Percentiles rank a stretch among this genome's conserved stretches.
These are phyloP conservation scores for Melanostigma gelatinosum DNA, from an alignment of 2,113 vertebrate genomes.

Conservation along the genomic window DNA sequence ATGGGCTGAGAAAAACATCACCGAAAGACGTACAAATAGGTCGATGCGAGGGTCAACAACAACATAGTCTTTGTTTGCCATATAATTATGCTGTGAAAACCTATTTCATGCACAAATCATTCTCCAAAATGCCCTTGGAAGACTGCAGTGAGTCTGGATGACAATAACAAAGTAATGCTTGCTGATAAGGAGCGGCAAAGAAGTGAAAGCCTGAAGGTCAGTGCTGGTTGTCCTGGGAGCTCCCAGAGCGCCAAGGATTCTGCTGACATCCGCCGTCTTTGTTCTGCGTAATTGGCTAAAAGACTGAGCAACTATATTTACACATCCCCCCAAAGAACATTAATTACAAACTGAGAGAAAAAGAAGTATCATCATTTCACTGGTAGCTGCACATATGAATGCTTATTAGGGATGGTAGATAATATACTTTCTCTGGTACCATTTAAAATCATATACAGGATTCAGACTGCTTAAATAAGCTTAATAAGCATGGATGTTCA, in stretches of 20 bases:
- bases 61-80: conserved; percentile 6
- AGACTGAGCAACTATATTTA: conserved; percentile 82
- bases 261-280: conserved; percentile 82
- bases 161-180: conserved; percentile 70
- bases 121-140: conserved; percentile 70
- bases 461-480: conserved; percentile 18
- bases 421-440: background rate
- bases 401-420: conserved; percentile 45
- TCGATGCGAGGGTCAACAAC: conserved; percentile 4
- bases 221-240: conserved; percentile 73
- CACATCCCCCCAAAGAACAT: conserved; percentile 79
- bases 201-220: conserved; percentile 79
- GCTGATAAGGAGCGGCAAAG: conserved; percentile 71
- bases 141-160: conserved; percentile 63
- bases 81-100: conserved; percentile 48
- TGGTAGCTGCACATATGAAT: conserved; percentile 53
- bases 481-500: conserved; percentile 28
- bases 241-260: conserved; percentile 78
- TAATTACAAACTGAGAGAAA: conserved; percentile 76
- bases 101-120: conserved; percentile 49
- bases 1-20: background rate
- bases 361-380: conserved; percentile 59
- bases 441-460: conserved; percentile 11
- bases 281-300: conserved; percentile 82
- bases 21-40: conserved; percentile 3